Base-by-base conservation (phyloP, 2,797 vertebrate genomes). In the Antennarius maculatus region DNA sequence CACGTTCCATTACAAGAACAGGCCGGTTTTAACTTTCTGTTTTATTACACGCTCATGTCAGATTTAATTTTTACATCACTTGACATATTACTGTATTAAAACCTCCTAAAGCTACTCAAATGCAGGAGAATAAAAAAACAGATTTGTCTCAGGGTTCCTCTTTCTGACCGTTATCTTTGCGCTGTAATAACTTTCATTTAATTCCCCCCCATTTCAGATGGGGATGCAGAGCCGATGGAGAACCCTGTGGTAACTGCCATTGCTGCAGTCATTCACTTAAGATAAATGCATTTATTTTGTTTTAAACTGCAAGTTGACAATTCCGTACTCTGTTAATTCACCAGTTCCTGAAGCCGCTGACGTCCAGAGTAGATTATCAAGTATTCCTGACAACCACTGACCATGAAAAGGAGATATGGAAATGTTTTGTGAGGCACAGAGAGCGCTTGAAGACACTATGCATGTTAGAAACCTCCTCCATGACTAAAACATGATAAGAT, bases 401-500 rank as follows among this genome's bases (percentile, higher is more conserved):
- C 55, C 50, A 42, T 8, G 4, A 42, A 45, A 54, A 80, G 23
- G 18, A 63, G 13, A 54, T 45, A 39, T 60, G 11, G 48, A 78
- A 74, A 49, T 48, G 47, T 17, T 57, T 65, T 61, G 12, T 50
- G 37, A 39, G 52, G 59, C 17, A 28, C 34, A 51, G 48, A 60
- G 47, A 60, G 47, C 0, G 15, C 54, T 61, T 27, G 18, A 29
- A 71, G 28, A 45, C n/a, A 34, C 71, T 71, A 49, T 78, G 34
- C 46, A 54, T 60, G 3, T 43, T 49, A 43, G 65, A 60, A 15
- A 12, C 59, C 53, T 51, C 5, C 12, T 2, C 31, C 27, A 69
- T 84, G 63, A 73, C 55, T 77, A 69, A 71, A 66, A 57, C 45
- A 76, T 79, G 64, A 43, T 46, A 34, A 64, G 63, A 74, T 50